Percentiles rank a stretch among this genome's conserved stretches.
Evolutionary conservation across 2,113 vertebrate species (phyloP).

Genomic region (Pedionomus torquatus): DNA sequence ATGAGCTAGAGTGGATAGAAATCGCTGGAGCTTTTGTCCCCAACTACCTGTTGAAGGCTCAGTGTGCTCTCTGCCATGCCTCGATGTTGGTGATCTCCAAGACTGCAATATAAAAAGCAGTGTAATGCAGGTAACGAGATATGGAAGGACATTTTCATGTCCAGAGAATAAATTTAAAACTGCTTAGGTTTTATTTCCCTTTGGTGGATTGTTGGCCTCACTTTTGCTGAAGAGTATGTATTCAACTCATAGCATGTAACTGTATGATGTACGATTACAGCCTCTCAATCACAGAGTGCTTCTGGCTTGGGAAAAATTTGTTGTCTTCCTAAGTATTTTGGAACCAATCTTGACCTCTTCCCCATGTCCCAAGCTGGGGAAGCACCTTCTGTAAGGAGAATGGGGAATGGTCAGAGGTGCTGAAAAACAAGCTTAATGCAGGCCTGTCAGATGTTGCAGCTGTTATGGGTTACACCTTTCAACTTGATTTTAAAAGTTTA

Average conservation of each 20-base stretch:
- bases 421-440: neutral
- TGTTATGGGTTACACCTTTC: neutral
- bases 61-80: accelerated
- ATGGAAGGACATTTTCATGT: neutral
- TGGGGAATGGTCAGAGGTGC: neutral
- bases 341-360: neutral
- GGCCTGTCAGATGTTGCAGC: neutral
- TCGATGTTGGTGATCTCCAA: accelerated
- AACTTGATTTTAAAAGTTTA: neutral
- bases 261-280: neutral
- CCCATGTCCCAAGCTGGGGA: neutral
- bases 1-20: neutral
- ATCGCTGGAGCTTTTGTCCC: neutral
- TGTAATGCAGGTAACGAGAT: neutral
- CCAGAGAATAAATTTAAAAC: neutral
- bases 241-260: accelerated
- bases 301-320: neutral
- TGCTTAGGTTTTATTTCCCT: neutral
- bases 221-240: neutral
- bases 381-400: neutral
- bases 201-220: neutral
- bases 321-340: neutral
- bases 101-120: neutral
- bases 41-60: neutral
- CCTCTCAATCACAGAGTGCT: neutral